phyloP scores from a whole-genome alignment of 2,797 vertebrate species.

The Varecia variegata region DNA sequence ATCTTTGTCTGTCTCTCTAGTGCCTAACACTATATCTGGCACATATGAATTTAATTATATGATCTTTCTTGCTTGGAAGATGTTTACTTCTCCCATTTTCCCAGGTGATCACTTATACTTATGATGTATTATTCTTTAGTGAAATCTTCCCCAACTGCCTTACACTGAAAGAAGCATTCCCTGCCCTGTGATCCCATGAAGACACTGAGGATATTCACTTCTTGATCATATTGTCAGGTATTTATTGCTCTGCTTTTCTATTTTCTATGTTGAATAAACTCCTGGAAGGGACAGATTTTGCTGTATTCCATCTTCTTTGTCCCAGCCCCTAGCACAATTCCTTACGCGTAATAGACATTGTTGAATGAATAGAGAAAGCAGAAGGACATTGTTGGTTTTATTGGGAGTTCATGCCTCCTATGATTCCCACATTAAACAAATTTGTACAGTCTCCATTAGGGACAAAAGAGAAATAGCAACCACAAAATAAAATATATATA shows the following conservation, averaged over 20 bases:
- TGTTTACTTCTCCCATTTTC: background rate
- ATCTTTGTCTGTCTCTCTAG: background rate
- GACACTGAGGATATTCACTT: background rate
- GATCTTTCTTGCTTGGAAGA: background rate
- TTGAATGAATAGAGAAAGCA: background rate
- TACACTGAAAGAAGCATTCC: background rate
- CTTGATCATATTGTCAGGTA: background rate
- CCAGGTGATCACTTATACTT: background rate
- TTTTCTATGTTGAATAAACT: background rate
- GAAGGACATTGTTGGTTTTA: background rate
- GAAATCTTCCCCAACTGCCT: background rate
- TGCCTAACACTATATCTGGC: background rate
- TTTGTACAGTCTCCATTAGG: background rate
- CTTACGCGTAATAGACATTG: background rate
- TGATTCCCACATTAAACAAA: background rate
- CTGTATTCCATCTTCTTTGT: background rate
- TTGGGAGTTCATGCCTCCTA: background rate
- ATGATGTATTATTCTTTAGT: background rate
- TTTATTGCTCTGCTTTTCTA: background rate
- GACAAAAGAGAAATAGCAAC: conserved; percentile 27
- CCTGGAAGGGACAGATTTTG: background rate
- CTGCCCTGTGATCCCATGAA: background rate
- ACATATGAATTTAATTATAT: background rate
- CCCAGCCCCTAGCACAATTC: background rate
- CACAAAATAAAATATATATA: background rate